These are phyloP conservation scores for Conus ventricosus DNA, from an alignment of 1,140 invertebrate species.

Conservation along the genomic window DNA sequence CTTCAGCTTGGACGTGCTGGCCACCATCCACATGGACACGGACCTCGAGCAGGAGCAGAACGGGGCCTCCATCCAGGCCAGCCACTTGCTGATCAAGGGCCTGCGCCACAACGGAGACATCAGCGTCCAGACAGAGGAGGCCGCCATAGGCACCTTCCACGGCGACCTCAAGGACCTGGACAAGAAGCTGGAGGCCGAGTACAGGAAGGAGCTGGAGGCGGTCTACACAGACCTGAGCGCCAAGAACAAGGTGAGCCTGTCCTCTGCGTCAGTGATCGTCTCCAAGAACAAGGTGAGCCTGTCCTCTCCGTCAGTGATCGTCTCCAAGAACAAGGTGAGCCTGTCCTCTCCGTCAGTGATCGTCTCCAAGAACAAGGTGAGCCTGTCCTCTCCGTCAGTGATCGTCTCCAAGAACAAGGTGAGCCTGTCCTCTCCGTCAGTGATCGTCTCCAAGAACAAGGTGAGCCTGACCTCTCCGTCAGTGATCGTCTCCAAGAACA, in stretches of 20 bases:
- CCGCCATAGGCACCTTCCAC: constrained; percentile 47
- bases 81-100: constrained; percentile 51
- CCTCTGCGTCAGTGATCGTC: background rate
- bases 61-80: constrained; percentile 51
- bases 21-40: constrained; percentile 64
- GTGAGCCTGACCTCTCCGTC: constrained; percentile 49
- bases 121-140: constrained; percentile 51
- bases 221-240: constrained; percentile 64
- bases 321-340: too few relatives aligned
- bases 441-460: constrained; percentile 73
- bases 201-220: constrained; percentile 63
- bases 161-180: constrained; percentile 56
- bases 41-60: constrained; percentile 67
- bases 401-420: constrained; percentile 68
- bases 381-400: background rate
- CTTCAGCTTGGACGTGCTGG: constrained; percentile 65
- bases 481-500: too few relatives aligned
- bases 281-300: too few relatives aligned
- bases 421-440: background rate
- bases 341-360: background rate
- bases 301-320: background rate
- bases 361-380: too few relatives aligned
- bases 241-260: constrained; percentile 68
- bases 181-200: constrained; percentile 64
- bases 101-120: constrained; percentile 68